Conservation (phyloP, 2,888 invertebrate species). For the Caenorhabditis sp. region DNA sequence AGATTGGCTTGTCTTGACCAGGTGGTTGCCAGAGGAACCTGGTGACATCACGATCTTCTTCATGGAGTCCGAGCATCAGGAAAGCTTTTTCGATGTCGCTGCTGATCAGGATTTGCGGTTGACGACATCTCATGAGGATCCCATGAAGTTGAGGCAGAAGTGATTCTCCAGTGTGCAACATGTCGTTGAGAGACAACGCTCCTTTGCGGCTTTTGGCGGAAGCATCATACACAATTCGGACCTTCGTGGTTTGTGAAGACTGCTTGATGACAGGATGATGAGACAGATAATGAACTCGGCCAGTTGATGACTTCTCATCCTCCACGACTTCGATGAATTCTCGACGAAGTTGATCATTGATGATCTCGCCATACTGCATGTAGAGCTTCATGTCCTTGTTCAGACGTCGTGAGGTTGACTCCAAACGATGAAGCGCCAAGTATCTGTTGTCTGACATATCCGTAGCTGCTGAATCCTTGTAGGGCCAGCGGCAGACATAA, state of each 20-base stretch:
- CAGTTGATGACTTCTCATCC: slow-evolving; percentile 12
- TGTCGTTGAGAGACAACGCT: slow-evolving; percentile 63
- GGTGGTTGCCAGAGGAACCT: slow-evolving; percentile 67
- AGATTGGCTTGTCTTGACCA: not conserved
- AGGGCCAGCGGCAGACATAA: slow-evolving; percentile 32
- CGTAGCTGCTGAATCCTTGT: not conserved
- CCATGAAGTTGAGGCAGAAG: slow-evolving; percentile 61
- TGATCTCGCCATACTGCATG: slow-evolving; percentile 35
- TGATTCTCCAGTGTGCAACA: slow-evolving; percentile 62
- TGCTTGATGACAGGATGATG: slow-evolving; percentile 69
- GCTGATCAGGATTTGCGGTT: slow-evolving; percentile 33
- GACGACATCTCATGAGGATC: slow-evolving; percentile 65
- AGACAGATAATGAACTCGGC: slow-evolving; percentile 61
- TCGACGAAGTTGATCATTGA: slow-evolving; percentile 41
- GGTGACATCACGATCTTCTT: slow-evolving; percentile 62
- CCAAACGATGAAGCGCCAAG: slow-evolving; percentile 22
- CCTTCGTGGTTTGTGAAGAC: slow-evolving; percentile 59
- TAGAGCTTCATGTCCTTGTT: not conserved
- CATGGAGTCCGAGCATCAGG: slow-evolving; percentile 58
- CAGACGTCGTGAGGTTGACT: not conserved
- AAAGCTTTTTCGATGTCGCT: slow-evolving; percentile 76
- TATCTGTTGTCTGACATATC: slow-evolving; percentile 22
- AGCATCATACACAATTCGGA: slow-evolving; percentile 73
- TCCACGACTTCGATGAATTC: slow-evolving; percentile 66
- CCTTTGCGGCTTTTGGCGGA: slow-evolving; percentile 40